Evolutionary conservation across 2,888 invertebrate genomes (phyloP).

Genomic region (Eupithecia dodoneata): DNA sequence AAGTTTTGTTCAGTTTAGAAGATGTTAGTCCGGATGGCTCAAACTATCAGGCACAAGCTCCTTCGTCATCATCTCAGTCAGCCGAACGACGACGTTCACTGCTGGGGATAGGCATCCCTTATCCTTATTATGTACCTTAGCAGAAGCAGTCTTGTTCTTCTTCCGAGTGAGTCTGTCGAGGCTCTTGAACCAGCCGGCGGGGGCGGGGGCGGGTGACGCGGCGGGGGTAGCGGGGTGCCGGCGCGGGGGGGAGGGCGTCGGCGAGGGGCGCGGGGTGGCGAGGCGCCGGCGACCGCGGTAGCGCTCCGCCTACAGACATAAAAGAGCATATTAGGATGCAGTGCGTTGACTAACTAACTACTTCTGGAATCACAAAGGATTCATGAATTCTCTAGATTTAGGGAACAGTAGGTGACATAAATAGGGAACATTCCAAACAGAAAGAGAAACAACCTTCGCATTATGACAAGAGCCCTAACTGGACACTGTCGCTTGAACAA

Average conservation of each 20-base stretch:
- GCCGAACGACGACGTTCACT: neutral
- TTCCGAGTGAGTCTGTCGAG: slow-evolving; percentile 89
- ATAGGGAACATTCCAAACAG: neutral
- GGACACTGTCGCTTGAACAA: too few relatives aligned
- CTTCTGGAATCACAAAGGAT: neutral
- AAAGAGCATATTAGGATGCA: neutral
- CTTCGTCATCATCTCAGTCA: neutral
- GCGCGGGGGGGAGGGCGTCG: slow-evolving; percentile 81
- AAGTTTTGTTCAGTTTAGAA: neutral
- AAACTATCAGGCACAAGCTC: neutral
- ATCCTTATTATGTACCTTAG: slow-evolving; percentile 66
- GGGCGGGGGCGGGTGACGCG: slow-evolving; percentile 79
- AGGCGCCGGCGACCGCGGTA: slow-evolving; percentile 88
- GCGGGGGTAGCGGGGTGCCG: slow-evolving; percentile 88
- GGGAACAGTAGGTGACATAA: neutral
- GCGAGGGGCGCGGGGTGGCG: slow-evolving; percentile 64
- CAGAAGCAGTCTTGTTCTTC: slow-evolving; percentile 65
- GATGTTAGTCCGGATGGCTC: neutral
- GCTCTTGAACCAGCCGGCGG: slow-evolving; percentile 91
- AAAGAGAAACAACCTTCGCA: too few relatives aligned
- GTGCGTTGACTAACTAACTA: neutral
- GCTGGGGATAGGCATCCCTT: neutral
- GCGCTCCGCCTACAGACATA: slow-evolving; percentile 75
- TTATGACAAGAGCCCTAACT: too few relatives aligned
- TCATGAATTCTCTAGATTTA: neutral